phyloP scores from a whole-genome alignment of 2,888 invertebrate species.

The Gnatocerus cornutus region DNA sequence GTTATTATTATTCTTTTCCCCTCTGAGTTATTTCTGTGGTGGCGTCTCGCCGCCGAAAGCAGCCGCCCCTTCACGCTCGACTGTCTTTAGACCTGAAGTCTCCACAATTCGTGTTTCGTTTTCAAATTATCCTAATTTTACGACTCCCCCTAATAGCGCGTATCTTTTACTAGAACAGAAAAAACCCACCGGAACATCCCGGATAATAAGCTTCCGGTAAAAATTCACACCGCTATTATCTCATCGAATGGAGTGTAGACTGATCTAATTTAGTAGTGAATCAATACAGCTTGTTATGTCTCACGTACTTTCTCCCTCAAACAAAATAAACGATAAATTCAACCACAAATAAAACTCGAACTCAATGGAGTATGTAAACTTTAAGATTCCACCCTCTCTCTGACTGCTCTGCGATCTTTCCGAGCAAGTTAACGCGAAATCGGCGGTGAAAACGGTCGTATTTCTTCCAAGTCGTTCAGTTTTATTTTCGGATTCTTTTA shows the following conservation, averaged over 20 bases:
- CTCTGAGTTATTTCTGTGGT: slow-evolving; percentile 37
- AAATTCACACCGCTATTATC: no score
- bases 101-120: slow-evolving; percentile 49
- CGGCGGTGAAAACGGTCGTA: slow-evolving; percentile 55
- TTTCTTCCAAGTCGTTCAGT: slow-evolving; percentile 48
- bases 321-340: slow-evolving; percentile 51
- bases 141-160: slow-evolving; percentile 49
- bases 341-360: slow-evolving; percentile 46
- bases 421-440: slow-evolving; percentile 56
- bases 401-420: slow-evolving; percentile 54
- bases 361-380: slow-evolving; percentile 56
- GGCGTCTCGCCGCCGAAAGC: slow-evolving; percentile 46
- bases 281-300: slow-evolving; percentile 45
- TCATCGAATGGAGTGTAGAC: not conserved
- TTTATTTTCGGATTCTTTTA: slow-evolving; percentile 47
- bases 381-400: slow-evolving; percentile 53
- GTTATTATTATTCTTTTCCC: slow-evolving; percentile 3
- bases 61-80: slow-evolving; percentile 47
- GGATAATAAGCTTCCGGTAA: slow-evolving; percentile 20
- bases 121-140: slow-evolving; percentile 48
- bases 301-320: slow-evolving; percentile 35
- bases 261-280: slow-evolving; percentile 43
- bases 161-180: slow-evolving; percentile 33
- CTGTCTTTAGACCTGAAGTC: slow-evolving; percentile 48
- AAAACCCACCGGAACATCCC: slow-evolving; percentile 14